Base-by-base conservation (phyloP, 37 sponge, comb jelly and placozoan genomes). In the Theonella swinhoei region DNA sequence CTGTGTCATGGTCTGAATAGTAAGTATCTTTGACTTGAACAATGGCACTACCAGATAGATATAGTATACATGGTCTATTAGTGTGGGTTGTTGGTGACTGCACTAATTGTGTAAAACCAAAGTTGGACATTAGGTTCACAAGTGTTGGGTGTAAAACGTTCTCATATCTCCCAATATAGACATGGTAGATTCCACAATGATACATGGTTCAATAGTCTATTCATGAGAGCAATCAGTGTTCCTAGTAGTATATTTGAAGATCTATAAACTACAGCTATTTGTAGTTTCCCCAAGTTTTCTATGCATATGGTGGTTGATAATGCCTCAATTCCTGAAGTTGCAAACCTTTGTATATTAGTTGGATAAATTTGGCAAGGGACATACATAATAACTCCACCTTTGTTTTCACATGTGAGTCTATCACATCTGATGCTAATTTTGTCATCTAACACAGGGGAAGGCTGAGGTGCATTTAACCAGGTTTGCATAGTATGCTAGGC, bases 31-130 rank as follows among this genome's bases (percentile, higher is more conserved):
- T 19, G 28, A 78, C 79, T 33, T 63, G 64, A 61, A 54, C 31
- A 34, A 63, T 9, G 31, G 31, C 31, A 61, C 63, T 63, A 34
- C 3, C 36, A 78, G 35, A 62, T n/a, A n/a, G n/a, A n/a, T n/a
- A n/a, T n/a, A n/a, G n/a, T n/a, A n/a, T n/a, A n/a, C n/a, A 54
- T 78, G 79, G 63, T 78, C 79, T 25, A 78, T 78, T 3, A 78
- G 31, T 22, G 79, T 63, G 29, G n/a, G 11, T 33, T 78, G 26
- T 9, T n/a, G n/a, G n/a, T n/a, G n/a, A n/a, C n/a, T 47, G 54
- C 14, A 47, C 73, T 33, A 71, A 38, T 25, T 81, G 29, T 38
- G 58, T 39, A n/a, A n/a, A n/a, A n/a, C n/a, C n/a, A n/a, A n/a
- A n/a, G n/a, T n/a, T n/a, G n/a, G n/a, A n/a, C n/a, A n/a, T n/a